Percentiles rank a stretch among this genome's conserved stretches.
phyloP scores from a whole-genome alignment of 2,113 vertebrate genomes.

The Oophaga pumilio region DNA sequence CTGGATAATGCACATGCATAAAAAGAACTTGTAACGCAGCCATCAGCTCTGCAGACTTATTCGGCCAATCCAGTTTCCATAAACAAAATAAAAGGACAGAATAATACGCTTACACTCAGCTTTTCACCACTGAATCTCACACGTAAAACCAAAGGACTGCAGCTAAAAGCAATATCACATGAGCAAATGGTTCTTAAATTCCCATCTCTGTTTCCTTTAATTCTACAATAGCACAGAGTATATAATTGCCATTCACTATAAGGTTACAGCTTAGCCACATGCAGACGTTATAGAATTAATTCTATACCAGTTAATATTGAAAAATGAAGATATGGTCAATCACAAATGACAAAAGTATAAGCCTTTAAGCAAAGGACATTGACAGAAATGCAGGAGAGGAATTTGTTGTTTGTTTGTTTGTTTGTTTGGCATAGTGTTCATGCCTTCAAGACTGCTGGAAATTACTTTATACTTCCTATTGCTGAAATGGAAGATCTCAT shows the following conservation, averaged over 20 bases:
- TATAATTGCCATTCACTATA: background rate
- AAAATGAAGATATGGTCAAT: background rate
- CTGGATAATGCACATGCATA: conserved; percentile 21
- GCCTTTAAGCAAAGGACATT: background rate
- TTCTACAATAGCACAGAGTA: background rate
- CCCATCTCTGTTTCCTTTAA: background rate
- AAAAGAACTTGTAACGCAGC: conserved; percentile 24
- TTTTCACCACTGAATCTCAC: conserved; percentile 23
- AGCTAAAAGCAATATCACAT: background rate
- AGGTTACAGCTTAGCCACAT: background rate
- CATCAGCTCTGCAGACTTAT: conserved; percentile 9
- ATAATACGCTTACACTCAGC: conserved; percentile 32
- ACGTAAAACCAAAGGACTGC: background rate
- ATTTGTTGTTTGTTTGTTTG: background rate
- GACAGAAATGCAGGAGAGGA: background rate
- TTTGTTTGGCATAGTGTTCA: background rate
- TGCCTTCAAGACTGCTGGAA: background rate
- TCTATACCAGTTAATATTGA: background rate
- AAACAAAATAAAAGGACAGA: conserved; percentile 27
- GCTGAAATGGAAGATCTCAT: background rate
- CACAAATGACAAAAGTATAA: background rate
- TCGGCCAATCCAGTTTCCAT: conserved; percentile 29
- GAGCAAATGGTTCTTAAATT: background rate
- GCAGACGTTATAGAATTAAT: background rate
- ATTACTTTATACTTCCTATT: background rate